A percentile compares a stretch with the other conserved stretches of the same genome.
phyloP scores from a whole-genome alignment of 2,113 vertebrate genomes.

The Pan paniscus region DNA sequence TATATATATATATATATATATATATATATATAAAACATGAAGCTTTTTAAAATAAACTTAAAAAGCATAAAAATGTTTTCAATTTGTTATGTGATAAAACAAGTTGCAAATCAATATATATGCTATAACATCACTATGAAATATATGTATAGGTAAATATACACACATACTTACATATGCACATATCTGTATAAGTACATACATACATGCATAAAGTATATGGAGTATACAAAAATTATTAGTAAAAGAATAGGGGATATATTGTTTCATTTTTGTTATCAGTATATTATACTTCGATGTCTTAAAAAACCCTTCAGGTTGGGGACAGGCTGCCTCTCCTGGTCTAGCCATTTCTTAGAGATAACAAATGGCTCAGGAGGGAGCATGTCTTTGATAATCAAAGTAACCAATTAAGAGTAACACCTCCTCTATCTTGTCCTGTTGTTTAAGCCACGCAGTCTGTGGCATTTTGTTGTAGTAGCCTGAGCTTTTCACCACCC shows the following conservation, averaged over 20 bases:
- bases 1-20: too few species aligned
- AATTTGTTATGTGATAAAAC: background rate
- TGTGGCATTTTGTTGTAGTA: background rate
- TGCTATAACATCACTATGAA: background rate
- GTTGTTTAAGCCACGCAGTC: background rate
- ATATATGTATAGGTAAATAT: background rate
- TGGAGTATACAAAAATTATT: background rate
- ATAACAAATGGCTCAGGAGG: background rate
- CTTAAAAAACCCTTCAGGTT: background rate
- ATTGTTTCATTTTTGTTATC: background rate
- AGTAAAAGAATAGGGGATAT: background rate
- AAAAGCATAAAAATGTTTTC: background rate
- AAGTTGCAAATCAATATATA: background rate
- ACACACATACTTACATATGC: rapidly evolving
- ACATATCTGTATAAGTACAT: background rate
- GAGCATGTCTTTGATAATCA: background rate
- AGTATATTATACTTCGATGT: background rate
- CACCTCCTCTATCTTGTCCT: too few species aligned
- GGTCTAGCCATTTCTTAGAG: background rate
- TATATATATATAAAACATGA: background rate
- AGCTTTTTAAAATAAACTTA: background rate
- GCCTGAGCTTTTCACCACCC: background rate
- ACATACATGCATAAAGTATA: background rate
- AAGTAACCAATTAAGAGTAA: background rate
- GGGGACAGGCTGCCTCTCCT: background rate